Conservation (phyloP, 2,113 vertebrate species). For the Ctenomys sociabilis region DNA sequence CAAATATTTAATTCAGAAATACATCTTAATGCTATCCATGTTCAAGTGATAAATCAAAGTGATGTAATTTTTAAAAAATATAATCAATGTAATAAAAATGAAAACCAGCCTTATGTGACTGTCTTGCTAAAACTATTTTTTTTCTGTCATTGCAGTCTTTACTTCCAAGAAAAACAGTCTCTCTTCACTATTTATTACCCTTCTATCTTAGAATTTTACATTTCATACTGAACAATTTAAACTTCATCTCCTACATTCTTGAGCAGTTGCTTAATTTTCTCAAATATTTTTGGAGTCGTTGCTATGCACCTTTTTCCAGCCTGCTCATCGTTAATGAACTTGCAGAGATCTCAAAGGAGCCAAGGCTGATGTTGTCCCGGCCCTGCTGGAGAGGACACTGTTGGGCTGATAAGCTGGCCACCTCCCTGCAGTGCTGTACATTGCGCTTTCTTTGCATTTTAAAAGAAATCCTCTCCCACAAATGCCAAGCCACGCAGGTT, state of each 20-base stretch:
- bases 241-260: neutral
- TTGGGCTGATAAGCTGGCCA: neutral
- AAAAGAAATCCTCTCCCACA: neutral
- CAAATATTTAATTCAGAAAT: neutral
- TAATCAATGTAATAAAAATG: neutral
- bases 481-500: neutral
- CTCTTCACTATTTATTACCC: neutral
- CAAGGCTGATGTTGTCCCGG: neutral
- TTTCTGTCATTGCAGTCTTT: neutral
- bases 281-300: neutral
- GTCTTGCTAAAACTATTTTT: neutral
- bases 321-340: neutral
- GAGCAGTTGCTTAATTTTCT: neutral
- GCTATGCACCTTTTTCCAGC: neutral
- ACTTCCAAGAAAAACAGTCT: neutral
- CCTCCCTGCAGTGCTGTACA: no score
- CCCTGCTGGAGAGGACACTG: neutral
- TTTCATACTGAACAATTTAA: neutral
- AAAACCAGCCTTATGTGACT: neutral
- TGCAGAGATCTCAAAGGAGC: neutral
- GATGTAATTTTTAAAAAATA: neutral
- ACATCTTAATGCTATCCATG: neutral
- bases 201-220: neutral
- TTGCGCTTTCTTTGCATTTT: neutral
- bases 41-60: neutral